phyloP scores from a whole-genome alignment of 1,140 invertebrate genomes.

The Asbolus verrucosus region DNA sequence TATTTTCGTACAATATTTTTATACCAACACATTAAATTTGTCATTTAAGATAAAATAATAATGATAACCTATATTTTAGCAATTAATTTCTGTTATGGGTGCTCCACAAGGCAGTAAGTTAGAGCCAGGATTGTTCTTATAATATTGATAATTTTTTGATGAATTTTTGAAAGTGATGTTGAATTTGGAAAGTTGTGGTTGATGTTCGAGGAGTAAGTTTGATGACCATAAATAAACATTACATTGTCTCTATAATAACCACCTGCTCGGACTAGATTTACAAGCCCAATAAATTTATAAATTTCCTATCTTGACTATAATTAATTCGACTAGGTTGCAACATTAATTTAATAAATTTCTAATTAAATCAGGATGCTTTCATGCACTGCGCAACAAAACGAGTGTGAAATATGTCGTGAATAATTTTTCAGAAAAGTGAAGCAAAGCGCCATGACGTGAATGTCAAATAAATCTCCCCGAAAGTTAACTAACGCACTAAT shows the following conservation, averaged over 20 bases:
- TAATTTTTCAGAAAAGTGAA: neutral
- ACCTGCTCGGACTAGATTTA: neutral
- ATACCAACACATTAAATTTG: too few species aligned
- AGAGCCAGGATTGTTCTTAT: too few species aligned
- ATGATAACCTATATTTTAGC: too few species aligned
- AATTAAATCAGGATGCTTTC: constrained; percentile 8
- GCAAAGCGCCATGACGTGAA: neutral
- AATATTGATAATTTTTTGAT: too few species aligned
- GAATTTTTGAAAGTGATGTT: neutral
- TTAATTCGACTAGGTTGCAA: neutral
- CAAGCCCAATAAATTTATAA: constrained; percentile 3
- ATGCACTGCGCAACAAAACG: neutral
- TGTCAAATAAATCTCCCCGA: constrained; percentile 5
- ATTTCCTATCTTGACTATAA: neutral
- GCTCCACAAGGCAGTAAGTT: too few species aligned
- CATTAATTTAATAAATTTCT: constrained; percentile 10
- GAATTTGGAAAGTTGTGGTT: neutral
- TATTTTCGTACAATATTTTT: too few species aligned
- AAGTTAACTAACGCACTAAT: constrained; percentile 31
- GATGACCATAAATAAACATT: constrained; percentile 3
- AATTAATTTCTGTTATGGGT: too few species aligned
- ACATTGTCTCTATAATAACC: neutral
- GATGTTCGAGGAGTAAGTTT: neutral
- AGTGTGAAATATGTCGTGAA: constrained; percentile 8
- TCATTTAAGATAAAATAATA: too few species aligned